Conservation (phyloP, 2,113 vertebrate species). For the Plestiodon gilberti region DNA sequence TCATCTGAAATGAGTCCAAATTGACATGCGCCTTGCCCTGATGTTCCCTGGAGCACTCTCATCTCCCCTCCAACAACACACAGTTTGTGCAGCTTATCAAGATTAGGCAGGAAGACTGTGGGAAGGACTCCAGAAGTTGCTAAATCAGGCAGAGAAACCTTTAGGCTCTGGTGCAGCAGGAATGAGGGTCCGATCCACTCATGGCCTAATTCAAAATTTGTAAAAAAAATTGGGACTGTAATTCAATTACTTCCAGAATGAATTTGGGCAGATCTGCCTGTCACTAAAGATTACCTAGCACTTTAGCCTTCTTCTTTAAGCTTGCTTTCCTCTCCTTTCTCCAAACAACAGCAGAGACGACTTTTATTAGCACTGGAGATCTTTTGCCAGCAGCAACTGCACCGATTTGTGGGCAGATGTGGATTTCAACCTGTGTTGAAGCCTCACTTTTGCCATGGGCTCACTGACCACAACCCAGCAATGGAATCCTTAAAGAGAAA, state of each 20-base stretch:
- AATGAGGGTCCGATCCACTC: background rate
- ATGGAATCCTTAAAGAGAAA: background rate
- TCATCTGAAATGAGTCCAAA: background rate
- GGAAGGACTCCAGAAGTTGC: background rate
- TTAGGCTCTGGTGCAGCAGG: background rate
- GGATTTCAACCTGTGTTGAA: background rate
- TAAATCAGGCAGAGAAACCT: background rate
- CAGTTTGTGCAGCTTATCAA: background rate
- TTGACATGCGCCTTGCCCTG: background rate
- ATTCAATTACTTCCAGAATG: background rate
- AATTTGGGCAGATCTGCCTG: background rate
- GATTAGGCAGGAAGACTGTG: background rate
- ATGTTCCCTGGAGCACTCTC: background rate
- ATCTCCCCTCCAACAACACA: background rate
- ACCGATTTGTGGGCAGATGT: background rate
- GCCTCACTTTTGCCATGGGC: background rate
- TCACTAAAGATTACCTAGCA: background rate
- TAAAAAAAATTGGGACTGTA: background rate
- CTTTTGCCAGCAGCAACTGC: background rate
- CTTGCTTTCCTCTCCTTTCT: background rate
- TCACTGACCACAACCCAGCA: background rate
- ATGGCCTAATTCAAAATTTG: background rate
- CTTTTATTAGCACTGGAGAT: background rate
- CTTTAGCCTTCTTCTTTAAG: background rate
- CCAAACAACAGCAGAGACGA: background rate